These are phyloP conservation scores for Melanotaenia parkinsoni DNA, from an alignment of 2,797 vertebrate genomes.

Conservation along the genomic window DNA sequence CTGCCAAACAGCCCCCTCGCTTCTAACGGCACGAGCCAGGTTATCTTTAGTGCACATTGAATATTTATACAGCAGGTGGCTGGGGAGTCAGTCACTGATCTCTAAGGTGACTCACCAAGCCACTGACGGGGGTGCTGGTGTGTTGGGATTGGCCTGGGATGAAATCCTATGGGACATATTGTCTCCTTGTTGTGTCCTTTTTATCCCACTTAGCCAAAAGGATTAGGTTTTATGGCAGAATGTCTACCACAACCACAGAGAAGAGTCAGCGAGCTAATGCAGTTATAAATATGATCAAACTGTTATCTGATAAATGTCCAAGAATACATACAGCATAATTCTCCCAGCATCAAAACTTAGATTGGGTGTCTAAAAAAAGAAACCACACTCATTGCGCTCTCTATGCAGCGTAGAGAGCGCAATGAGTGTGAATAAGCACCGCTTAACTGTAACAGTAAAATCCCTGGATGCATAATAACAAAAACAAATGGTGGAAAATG, in stretches of 20 bases:
- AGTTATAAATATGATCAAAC: constrained; percentile 27
- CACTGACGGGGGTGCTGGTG: constrained; percentile 59
- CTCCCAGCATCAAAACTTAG: constrained; percentile 30
- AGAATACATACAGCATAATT: constrained; percentile 28
- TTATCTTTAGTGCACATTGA: constrained; percentile 83
- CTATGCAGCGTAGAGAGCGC: constrained; percentile 5
- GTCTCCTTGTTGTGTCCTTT: constrained; percentile 74
- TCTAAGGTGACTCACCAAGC: constrained; percentile 79
- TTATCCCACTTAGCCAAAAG: constrained; percentile 55
- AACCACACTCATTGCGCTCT: constrained; percentile 13
- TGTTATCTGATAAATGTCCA: constrained; percentile 29
- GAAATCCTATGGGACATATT: constrained; percentile 71
- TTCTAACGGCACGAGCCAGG: constrained; percentile 46
- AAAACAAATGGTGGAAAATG: constrained; percentile 18
- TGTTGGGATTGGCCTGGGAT: constrained; percentile 53
- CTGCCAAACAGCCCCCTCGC: constrained; percentile 48
- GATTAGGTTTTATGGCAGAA: constrained; percentile 59
- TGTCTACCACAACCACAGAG: constrained; percentile 18
- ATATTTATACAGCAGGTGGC: constrained; percentile 80
- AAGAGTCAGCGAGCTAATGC: constrained; percentile 37
- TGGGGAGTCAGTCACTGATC: constrained; percentile 78
- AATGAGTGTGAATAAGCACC: constrained; percentile 4
- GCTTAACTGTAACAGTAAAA: constrained; percentile 19
- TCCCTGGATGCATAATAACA: neutral
- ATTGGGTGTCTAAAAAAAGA: constrained; percentile 49